Conservation (phyloP, 2,797 vertebrate species). For the Percopsis omiscomaycus region DNA sequence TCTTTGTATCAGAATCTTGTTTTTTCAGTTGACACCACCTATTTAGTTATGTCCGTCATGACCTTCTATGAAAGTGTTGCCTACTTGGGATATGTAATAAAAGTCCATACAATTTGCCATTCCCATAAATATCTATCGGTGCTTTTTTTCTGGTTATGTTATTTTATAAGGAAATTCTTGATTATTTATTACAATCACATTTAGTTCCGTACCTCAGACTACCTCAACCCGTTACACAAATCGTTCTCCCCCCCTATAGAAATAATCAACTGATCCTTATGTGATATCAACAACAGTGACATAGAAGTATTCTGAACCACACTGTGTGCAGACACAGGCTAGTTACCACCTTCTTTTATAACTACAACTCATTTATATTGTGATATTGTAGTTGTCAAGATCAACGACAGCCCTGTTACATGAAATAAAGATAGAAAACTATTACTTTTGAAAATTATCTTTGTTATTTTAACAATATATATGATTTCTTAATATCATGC, state of each 20-base stretch:
- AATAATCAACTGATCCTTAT: slow-evolving; percentile 1
- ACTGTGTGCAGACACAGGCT: slow-evolving; percentile 12
- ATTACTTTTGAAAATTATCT: slow-evolving; percentile 16
- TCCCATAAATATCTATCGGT: slow-evolving; percentile 10
- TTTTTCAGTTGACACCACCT: slow-evolving; percentile 4
- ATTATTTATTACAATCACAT: slow-evolving; percentile 27
- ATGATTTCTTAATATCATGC: slow-evolving; percentile 16
- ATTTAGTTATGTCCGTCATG: slow-evolving; percentile 10
- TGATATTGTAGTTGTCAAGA: slow-evolving; percentile 9
- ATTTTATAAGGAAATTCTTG: slow-evolving; percentile 19
- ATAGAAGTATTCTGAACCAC: slow-evolving; percentile 13
- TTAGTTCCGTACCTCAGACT: slow-evolving; percentile 21
- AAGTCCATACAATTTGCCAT: slow-evolving; percentile 9
- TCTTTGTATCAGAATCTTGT: slow-evolving; percentile 23
- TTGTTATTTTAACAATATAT: slow-evolving; percentile 14
- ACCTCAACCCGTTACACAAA: slow-evolving; percentile 16
- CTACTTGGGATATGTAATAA: slow-evolving; percentile 8
- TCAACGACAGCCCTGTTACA: slow-evolving; percentile 16
- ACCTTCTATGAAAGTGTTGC: slow-evolving; percentile 4
- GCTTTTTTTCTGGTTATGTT: slow-evolving; percentile 15
- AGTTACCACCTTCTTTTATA: slow-evolving; percentile 12
- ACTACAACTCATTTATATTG: slow-evolving; percentile 6
- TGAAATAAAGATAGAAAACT: slow-evolving; percentile 26
- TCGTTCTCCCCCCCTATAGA: not conserved
- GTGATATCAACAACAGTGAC: slow-evolving; percentile 4